A percentile compares a stretch with the other conserved stretches of the same genome.
Evolutionary conservation across 1,140 invertebrate species (phyloP).

Genomic region (Bombus pyrosoma): DNA sequence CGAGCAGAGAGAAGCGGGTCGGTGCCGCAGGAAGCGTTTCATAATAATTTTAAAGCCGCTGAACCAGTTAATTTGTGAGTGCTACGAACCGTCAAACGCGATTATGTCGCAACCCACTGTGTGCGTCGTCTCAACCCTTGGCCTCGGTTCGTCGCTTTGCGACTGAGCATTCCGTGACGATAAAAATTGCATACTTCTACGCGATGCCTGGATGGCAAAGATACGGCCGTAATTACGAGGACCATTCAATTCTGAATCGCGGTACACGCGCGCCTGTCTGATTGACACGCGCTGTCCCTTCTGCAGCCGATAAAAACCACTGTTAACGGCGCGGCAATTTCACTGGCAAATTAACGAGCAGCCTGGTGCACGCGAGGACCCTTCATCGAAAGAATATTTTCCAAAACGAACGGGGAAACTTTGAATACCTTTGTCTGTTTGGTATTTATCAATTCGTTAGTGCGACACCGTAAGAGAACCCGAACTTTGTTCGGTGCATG

Average conservation of each 20-base stretch:
- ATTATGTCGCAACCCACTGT: conserved; percentile 56
- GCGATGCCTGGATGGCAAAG: conserved; percentile 59
- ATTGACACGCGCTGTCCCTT: conserved; percentile 24
- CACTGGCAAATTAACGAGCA: conserved; percentile 52
- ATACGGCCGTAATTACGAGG: conserved; percentile 65
- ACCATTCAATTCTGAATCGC: conserved; percentile 61
- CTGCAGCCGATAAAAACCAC: conserved; percentile 47
- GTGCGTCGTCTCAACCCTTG: neutral
- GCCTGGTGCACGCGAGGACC: neutral
- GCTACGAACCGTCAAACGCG: conserved; percentile 65
- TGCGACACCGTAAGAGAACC: no score
- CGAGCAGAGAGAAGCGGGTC: neutral
- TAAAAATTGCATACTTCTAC: conserved; percentile 59
- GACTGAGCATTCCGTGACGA: conserved; percentile 61
- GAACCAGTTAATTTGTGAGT: conserved; percentile 66
- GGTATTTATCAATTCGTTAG: neutral
- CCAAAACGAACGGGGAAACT: conserved; percentile 8
- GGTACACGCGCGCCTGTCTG: conserved; percentile 20
- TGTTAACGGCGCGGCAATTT: conserved; percentile 43
- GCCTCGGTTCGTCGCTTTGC: conserved; percentile 3
- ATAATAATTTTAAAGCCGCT: conserved; percentile 64
- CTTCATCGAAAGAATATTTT: neutral
- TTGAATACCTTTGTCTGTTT: neutral
- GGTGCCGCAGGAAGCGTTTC: conserved; percentile 52
- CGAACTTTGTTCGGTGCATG: neutral